Base-by-base conservation (phyloP, 2,797 vertebrate genomes). In the Simalia tracyae region DNA sequence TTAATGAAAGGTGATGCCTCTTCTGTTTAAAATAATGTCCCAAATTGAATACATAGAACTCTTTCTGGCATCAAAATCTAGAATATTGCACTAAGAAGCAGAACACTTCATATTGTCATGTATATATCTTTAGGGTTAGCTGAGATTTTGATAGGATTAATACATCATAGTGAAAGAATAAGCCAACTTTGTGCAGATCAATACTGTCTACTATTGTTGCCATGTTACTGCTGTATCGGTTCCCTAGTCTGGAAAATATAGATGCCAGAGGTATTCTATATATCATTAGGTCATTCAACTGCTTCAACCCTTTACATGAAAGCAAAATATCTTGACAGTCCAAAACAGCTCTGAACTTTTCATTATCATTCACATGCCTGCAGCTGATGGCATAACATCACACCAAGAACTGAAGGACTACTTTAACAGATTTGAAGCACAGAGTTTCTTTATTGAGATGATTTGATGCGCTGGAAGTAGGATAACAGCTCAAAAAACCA, bases 21-120 rank as follows among this genome's bases (percentile, higher is more conserved):
- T 94, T 90, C 87, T 96, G 56, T 86, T 95, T 88, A 93, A 93
- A 95, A 91, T 90, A 93, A 87, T 87, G 87, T 86, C 91, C 50
- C 81, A 91, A 50, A 93, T 0, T 84, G 72, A 89, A 92, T 92
- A 87, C 76, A 63, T 87, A 81, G 87, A 0, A 2, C 81, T 61
- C 86, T 19, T 91, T 91, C 46, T 76, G 56, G 24, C 60, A 88
- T 7, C 93, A 88, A 76, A 94, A 92, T 81, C 15, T 42, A 63
- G 72, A 93, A 31, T 28, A 61, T 56, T 57, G 24, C n/a, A 12
- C 10, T 68, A 31, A 95, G 92, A 87, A 17, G 5, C 28, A 42
- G 11, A 31, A 66, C 6, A 14, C 26, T 93, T 91, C 0, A 50
- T 88, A 64, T 10, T 89, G 59, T 54, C 87, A 90, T 91, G 36